Conservation (phyloP, 2,888 invertebrate genomes). For the Leucophenga maculata region DNA sequence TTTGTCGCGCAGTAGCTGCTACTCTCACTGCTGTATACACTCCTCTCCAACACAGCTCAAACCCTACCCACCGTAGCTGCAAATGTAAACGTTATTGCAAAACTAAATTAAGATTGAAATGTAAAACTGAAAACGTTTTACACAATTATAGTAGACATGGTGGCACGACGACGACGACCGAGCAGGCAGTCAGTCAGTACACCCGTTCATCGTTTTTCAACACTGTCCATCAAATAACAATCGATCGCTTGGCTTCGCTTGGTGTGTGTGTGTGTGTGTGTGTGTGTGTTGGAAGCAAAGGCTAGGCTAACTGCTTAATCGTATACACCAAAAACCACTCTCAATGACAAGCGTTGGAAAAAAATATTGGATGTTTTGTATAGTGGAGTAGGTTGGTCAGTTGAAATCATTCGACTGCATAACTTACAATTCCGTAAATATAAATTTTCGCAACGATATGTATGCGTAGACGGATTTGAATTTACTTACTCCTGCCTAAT, state of each 20-base stretch:
- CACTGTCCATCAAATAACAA: slow-evolving; percentile 16
- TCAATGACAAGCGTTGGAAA: slow-evolving; percentile 24
- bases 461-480: slow-evolving; percentile 3
- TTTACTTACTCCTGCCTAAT: slow-evolving; percentile 45
- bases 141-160: slow-evolving; percentile 61
- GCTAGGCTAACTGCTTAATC: slow-evolving; percentile 58
- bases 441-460: slow-evolving; percentile 50
- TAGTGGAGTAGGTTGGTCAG: background rate
- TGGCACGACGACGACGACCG: slow-evolving; percentile 22
- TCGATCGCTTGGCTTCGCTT: background rate
- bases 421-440: slow-evolving; percentile 69
- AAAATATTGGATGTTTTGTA: slow-evolving; percentile 25
- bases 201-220: background rate
- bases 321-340: slow-evolving; percentile 68
- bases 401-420: slow-evolving; percentile 66
- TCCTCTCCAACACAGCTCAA: background rate
- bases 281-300: too few relatives aligned
- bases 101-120: slow-evolving; percentile 72
- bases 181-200: background rate
- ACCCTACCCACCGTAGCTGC: background rate
- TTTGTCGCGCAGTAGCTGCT: too few relatives aligned
- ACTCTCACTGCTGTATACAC: too few relatives aligned
- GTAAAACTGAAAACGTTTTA: slow-evolving; percentile 71
- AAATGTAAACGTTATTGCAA: slow-evolving; percentile 55
- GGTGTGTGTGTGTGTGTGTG: background rate